Evolutionary conservation across 2,797 vertebrate genomes (phyloP).

Genomic region (Fratercula arctica): DNA sequence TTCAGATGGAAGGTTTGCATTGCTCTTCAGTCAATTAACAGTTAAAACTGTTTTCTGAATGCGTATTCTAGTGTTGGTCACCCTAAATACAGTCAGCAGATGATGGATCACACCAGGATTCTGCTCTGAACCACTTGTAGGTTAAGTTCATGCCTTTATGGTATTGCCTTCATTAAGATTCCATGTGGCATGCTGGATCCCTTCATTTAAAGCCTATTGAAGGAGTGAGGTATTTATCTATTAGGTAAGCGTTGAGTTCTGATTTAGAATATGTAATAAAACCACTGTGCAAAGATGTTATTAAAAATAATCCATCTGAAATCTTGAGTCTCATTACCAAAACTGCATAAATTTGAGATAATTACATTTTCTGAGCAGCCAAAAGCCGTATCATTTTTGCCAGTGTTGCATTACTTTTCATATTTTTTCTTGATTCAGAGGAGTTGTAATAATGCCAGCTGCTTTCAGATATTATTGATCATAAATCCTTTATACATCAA

Average conservation of each 20-base stretch:
- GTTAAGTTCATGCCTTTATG: not conserved
- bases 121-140: not conserved
- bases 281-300: slow-evolving; percentile 14
- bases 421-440: not conserved
- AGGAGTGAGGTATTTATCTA: not conserved
- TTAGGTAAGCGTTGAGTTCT: not conserved
- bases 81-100: not conserved
- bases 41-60: not conserved
- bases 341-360: not conserved
- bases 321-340: slow-evolving; percentile 20
- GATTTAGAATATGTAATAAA: slow-evolving; percentile 25
- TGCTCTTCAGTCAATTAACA: not conserved
- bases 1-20: not conserved
- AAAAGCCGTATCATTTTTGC: not conserved
- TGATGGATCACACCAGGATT: not conserved
- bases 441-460: slow-evolving; percentile 10
- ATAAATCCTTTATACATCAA: slow-evolving; percentile 46
- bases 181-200: not conserved
- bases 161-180: not conserved
- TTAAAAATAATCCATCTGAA: slow-evolving; percentile 48
- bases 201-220: not conserved
- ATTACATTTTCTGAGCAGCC: slow-evolving; percentile 9
- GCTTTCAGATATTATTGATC: slow-evolving; percentile 34
- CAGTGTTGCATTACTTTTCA: not conserved
- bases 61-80: not conserved